These are phyloP conservation scores for Anseranas semipalmata DNA, from an alignment of 2,113 vertebrate species.

Conservation along the genomic window DNA sequence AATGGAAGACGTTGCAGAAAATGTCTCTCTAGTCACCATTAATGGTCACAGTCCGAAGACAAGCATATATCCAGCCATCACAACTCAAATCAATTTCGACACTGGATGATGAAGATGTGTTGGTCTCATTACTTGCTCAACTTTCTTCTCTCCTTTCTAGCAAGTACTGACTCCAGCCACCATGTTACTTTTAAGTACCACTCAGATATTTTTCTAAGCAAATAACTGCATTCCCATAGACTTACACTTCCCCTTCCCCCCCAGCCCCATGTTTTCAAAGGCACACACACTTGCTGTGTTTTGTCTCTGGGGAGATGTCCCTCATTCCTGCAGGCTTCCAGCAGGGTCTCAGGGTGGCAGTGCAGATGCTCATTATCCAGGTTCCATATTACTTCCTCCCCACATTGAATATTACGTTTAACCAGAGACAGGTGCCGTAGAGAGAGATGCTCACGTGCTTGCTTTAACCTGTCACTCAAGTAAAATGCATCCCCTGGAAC, in stretches of 20 bases:
- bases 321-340: background rate
- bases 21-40: background rate
- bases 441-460: background rate
- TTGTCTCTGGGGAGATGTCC: background rate
- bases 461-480: background rate
- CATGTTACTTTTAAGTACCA: background rate
- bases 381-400: background rate
- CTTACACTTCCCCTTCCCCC: background rate
- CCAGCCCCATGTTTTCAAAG: background rate
- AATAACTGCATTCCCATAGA: background rate
- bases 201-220: background rate
- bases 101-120: background rate
- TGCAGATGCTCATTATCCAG: background rate
- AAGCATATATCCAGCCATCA: background rate
- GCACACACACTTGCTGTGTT: background rate
- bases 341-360: background rate
- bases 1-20: background rate
- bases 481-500: background rate
- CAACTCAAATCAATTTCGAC: background rate
- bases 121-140: background rate
- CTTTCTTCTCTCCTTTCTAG: background rate
- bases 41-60: background rate
- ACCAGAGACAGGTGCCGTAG: background rate
- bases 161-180: background rate
- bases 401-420: background rate